Evolutionary conservation across 2,888 invertebrate species (phyloP), one percentile per base, ranked within the genome.

Genomic region (Oscheius myriophilus): DNA sequence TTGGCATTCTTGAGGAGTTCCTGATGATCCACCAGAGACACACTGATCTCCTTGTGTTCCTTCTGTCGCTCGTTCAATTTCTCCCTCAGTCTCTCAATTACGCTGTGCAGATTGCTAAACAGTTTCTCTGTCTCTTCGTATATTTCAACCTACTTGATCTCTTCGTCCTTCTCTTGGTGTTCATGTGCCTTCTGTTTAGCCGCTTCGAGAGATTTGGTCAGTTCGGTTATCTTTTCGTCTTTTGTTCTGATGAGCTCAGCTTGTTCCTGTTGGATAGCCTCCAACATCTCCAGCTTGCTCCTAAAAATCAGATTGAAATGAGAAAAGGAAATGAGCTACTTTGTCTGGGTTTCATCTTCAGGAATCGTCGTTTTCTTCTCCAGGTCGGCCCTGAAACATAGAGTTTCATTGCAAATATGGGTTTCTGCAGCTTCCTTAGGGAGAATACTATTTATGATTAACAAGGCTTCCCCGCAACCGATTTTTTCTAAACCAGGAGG

Each of bases 1-100:
- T 71, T 75, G 49, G 78, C 72, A 57, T 73, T 74, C 62, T 76
- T 75, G 68, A 78, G 57, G 16, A 68, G 70, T 52, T 78, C 78
- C 45, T 74, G 68, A 57, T 67, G 70, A 49, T 78, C 74, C 9
- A 65, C 70, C 43, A 75, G 67, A 46, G 71, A 69, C 14, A 12
- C 26, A n/a, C 68, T 64, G 11, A 71, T 46, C 6, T 75, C 71
- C 49, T 70, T 71, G 23, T 73, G 71, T 25, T 59, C 68, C 16
- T 68, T 41, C 51, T 76, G 70, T 12, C 55, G 51, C 2, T 45
- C 23, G 2, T 66, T 70, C 46, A 79, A 41, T 41, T 73, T 69
- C 46, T 66, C 57, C 45, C 79, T 68, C 12, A 79, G 71, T 51
- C 74, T 76, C 57, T 75, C 79, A 41, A 79, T 76, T 3, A 79